Conservation (phyloP, 2,113 vertebrate species). For the Sialia sialis region DNA sequence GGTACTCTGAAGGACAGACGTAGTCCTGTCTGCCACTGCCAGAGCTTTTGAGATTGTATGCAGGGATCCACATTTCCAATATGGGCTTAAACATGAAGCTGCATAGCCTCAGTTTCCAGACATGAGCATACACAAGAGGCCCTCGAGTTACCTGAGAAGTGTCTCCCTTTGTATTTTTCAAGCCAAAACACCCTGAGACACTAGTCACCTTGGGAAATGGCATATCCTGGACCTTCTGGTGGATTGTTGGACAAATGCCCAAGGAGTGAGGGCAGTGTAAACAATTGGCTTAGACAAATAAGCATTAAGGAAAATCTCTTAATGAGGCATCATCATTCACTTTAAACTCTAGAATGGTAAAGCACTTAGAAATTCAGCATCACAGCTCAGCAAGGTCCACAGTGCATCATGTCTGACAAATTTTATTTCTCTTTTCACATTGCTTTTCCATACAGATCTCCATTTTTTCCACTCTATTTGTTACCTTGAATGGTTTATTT, state of each 20-base stretch:
- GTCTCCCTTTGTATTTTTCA: not conserved
- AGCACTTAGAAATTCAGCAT: not conserved
- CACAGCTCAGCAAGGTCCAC: not conserved
- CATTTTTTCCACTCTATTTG: not conserved
- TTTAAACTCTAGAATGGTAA: not conserved
- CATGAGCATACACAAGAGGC: fast-evolving
- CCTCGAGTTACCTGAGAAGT: not conserved
- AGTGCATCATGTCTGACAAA: not conserved
- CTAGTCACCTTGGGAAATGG: not conserved
- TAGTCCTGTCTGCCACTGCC: not conserved
- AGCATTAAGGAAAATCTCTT: not conserved
- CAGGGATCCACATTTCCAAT: not conserved
- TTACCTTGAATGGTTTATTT: not conserved
- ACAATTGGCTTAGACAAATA: not conserved
- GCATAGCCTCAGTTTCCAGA: not conserved
- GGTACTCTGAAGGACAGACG: not conserved
- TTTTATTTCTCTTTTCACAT: not conserved
- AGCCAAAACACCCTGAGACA: fast-evolving
- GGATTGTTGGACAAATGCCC: not conserved
- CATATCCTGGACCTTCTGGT: not conserved
- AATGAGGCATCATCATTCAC: not conserved
- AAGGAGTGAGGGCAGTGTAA: not conserved
- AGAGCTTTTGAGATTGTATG: fast-evolving
- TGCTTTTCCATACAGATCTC: not conserved
- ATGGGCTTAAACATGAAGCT: not conserved